Base-by-base conservation (phyloP, 2,797 vertebrate genomes). In the Galagoides demidoff region DNA sequence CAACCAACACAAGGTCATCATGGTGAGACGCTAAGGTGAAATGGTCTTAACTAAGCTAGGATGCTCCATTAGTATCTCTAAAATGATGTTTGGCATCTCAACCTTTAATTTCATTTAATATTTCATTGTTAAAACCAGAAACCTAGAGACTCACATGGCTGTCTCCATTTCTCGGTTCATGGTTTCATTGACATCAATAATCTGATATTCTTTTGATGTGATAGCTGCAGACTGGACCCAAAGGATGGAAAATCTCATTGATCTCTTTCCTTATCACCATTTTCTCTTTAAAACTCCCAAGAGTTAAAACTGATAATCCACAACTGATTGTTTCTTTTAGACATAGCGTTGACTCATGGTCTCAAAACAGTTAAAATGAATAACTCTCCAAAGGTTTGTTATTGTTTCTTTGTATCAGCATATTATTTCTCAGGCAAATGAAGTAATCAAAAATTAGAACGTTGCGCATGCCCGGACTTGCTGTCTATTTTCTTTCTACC, bases 351-450 rank as follows among this genome's bases (percentile, higher is more conserved):
- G 39, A 85, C 31, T 94, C 45, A 13, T 87, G 49, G 19, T 81
- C 39, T 92, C 29, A 89, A 84, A 89, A 94, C 25, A 63, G 55
- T 89, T 84, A n/a, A 86, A 95, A 92, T 52, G 12, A 57, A 8
- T 86, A 82, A 94, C 74, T 89, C 12, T 2, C 71, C 23, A 81
- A 43, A 12, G n/a, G n/a, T n/a, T n/a, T 11, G 2, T 86, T 29
- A 55, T 64, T 70, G 23, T 85, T 93, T 94, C 23, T 90, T 82
- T 23, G 11, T n/a, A 89, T 89, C 1, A 8, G 14, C 66, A 77
- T 49, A 83, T 88, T 74, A 95, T 87, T 97, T 91, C 49, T 87
- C 52, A 73, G 27, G 14, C 7, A 96, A 71, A 79, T 23, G 34
- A 79, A 29, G 25, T 64, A 79, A 61, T 85, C 89, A 52, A 94